Base-by-base conservation (phyloP, 2,113 vertebrate species). In the Jacana jacana region DNA sequence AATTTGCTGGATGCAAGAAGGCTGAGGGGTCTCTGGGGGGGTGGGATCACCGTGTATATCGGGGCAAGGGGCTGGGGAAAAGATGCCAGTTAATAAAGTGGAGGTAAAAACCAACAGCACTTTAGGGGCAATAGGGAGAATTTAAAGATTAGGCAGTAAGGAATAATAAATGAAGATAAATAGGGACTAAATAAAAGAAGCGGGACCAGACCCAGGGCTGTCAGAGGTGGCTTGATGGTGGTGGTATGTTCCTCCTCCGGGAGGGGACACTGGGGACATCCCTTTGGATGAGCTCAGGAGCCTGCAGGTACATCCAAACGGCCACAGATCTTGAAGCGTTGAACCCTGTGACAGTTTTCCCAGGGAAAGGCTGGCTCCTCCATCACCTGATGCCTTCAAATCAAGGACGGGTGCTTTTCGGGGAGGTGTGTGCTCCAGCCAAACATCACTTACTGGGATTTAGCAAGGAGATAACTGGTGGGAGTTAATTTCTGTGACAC, bases 281-380 rank as follows among this genome's bases (percentile, higher is more conserved):
- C 55, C 54, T 28, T 24, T 7, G 10, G 40, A 31, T 76, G 39
- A 5, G 66, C 1, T 1, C 28, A 4, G 87, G 15, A 73, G 13
- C 39, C 39, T 28, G 13, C 4, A 27, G 15, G 8, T 3, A 12
- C 63, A 30, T 14, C 70, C 17, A 5, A 52, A 39, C 0, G 1
- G 2, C 5, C 27, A 1, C 0, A 1, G 5, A 13, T 25, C 39
- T 58, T 18, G 27, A 46, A 71, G 37, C 2, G 0, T 8, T 48
- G 28, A 57, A 39, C 13, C 44, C 39, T 5, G 7, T 0, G 2
- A 52, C 13, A 61, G 3, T 15, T 71, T 66, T 76, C 64, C 37
- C 58, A 30, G n/a, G 57, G 66, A 35, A 57, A 30, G 2, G 12
- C 22, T 14, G 55, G 7, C 18, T 60, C 33, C 69, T 71, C 70